These are phyloP conservation scores for Erannis defoliaria DNA, from an alignment of 2,888 invertebrate genomes.

Conservation along the genomic window DNA sequence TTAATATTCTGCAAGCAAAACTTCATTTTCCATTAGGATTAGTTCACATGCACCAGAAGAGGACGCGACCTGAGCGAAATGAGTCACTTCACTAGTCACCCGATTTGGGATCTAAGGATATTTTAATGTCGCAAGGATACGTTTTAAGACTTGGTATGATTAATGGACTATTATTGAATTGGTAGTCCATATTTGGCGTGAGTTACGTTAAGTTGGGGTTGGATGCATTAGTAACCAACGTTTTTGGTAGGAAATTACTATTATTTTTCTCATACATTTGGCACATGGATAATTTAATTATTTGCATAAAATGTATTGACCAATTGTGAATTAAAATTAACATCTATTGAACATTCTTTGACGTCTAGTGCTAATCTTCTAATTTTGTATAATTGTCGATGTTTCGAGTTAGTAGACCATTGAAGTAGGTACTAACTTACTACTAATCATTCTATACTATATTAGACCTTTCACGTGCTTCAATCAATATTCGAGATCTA, in stretches of 20 bases:
- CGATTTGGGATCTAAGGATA: slow-evolving; percentile 32
- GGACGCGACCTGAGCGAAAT: slow-evolving; percentile 34
- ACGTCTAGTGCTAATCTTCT: too few species aligned
- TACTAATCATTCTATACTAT: too few species aligned
- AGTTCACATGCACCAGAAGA: slow-evolving; percentile 45
- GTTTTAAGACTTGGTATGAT: slow-evolving; percentile 21
- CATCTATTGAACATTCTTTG: too few species aligned
- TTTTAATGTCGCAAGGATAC: slow-evolving; percentile 26
- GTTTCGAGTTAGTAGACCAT: too few species aligned
- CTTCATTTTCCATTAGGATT: slow-evolving; percentile 41
- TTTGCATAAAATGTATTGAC: too few species aligned
- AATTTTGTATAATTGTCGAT: too few species aligned
- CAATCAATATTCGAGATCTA: background rate
- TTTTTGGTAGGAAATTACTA: too few species aligned
- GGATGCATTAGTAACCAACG: too few species aligned
- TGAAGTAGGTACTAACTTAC: too few species aligned
- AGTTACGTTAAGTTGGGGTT: background rate
- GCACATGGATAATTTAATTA: too few species aligned
- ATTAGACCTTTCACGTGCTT: background rate
- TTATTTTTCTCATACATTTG: too few species aligned
- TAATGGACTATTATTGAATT: slow-evolving; percentile 17
- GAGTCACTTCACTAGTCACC: slow-evolving; percentile 25
- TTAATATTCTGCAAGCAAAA: slow-evolving; percentile 38
- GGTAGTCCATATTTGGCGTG: background rate
- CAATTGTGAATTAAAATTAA: too few species aligned